Evolutionary conservation across 2,113 vertebrate genomes (phyloP).

Genomic region (Mesocricetus auratus): DNA sequence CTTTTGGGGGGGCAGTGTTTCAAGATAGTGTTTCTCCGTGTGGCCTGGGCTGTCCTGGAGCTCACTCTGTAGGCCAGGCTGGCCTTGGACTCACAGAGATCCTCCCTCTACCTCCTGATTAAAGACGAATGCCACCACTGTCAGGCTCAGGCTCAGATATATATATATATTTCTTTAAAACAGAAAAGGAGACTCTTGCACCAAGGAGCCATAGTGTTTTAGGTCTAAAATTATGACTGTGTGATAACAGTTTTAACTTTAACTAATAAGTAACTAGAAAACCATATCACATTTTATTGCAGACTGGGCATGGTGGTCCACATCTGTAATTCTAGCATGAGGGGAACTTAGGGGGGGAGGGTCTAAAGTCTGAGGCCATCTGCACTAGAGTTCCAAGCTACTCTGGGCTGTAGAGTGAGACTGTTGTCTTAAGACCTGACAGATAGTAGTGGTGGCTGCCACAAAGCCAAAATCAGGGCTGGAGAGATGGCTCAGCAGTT

Average conservation of each 20-base stretch:
- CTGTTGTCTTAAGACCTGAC: neutral
- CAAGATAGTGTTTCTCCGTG: too few species aligned
- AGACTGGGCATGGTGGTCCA: neutral
- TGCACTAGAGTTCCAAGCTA: neutral
- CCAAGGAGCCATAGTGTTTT: neutral
- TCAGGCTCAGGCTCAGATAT: neutral
- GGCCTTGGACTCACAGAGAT: too few species aligned
- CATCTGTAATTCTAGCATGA: too few species aligned
- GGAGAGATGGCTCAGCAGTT: too few species aligned
- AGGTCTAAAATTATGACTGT: neutral
- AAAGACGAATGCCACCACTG: too few species aligned
- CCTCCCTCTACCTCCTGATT: too few species aligned
- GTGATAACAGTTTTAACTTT: neutral
- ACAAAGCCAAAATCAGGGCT: too few species aligned
- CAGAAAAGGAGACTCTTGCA: neutral
- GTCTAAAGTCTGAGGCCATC: neutral
- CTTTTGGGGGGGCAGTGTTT: too few species aligned
- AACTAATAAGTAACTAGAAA: neutral
- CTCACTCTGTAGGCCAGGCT: too few species aligned
- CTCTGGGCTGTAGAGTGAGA: neutral
- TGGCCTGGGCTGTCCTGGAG: too few species aligned
- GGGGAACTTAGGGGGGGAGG: neutral
- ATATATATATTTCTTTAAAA: neutral
- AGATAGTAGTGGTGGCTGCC: neutral
- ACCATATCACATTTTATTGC: neutral